Evolutionary conservation across 1,140 invertebrate species (phyloP).

Genomic region (Meloidogyne hapla): DNA sequence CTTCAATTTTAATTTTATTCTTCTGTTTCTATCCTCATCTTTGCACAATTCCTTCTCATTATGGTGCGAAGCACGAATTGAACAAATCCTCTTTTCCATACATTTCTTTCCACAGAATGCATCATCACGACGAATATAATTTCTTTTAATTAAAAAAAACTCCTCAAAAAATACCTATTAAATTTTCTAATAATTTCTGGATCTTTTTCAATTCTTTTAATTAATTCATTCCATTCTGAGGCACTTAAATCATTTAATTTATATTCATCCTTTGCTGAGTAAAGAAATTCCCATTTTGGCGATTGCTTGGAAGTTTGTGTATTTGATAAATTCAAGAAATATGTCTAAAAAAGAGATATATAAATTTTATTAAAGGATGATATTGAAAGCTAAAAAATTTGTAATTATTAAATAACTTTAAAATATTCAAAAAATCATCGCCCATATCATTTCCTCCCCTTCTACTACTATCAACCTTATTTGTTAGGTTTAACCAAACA

Average conservation of each 20-base stretch:
- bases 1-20: neutral
- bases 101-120: constrained; percentile 46
- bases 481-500: too few species aligned
- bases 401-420: too few species aligned
- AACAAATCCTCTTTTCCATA: constrained; percentile 46
- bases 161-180: constrained; percentile 11
- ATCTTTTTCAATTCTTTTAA: constrained; percentile 30
- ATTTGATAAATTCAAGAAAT: constrained; percentile 49
- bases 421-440: too few species aligned
- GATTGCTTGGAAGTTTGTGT: constrained; percentile 1
- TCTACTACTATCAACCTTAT: too few species aligned
- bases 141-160: constrained; percentile 39
- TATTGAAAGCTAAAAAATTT: too few species aligned
- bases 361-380: too few species aligned
- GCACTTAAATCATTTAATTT: constrained; percentile 48
- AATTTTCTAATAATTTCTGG: constrained; percentile 11
- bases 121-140: constrained; percentile 51
- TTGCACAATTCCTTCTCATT: constrained; percentile 52
- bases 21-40: neutral
- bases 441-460: too few species aligned
- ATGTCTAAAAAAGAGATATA: constrained; percentile 57
- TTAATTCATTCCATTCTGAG: constrained; percentile 47
- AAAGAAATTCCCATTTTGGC: constrained; percentile 56
- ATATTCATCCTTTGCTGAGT: constrained; percentile 55
- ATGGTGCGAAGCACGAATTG: constrained; percentile 54